Percentiles rank a stretch among this genome's conserved stretches.
Evolutionary conservation across 2,888 invertebrate species (phyloP).

Genomic region (Timema podura): DNA sequence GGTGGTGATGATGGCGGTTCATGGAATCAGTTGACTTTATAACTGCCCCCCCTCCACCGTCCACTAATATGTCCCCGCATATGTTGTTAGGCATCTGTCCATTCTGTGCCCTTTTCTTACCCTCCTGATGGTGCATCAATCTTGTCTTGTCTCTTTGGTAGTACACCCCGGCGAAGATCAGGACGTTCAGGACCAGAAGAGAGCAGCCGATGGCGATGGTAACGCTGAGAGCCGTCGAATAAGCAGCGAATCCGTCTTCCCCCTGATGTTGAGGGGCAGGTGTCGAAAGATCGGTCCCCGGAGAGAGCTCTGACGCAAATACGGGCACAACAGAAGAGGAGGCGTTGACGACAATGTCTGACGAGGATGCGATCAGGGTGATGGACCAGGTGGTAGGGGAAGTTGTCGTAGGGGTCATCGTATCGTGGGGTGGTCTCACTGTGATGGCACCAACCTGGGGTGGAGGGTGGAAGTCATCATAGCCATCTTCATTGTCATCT

Average conservation of each 20-base stretch:
- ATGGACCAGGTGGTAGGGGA: slow-evolving; percentile 36
- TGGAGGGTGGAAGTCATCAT: slow-evolving; percentile 44
- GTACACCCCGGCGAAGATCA: slow-evolving; percentile 92
- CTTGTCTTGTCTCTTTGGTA: slow-evolving; percentile 85
- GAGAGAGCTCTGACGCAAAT: slow-evolving; percentile 32
- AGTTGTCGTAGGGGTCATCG: slow-evolving; percentile 47
- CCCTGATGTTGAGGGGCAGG: slow-evolving; percentile 30
- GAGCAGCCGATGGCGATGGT: slow-evolving; percentile 95
- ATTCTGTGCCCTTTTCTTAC: slow-evolving; percentile 72
- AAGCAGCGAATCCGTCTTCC: slow-evolving; percentile 84
- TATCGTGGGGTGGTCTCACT: slow-evolving; percentile 42
- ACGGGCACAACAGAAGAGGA: slow-evolving; percentile 34
- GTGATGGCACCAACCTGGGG: slow-evolving; percentile 27
- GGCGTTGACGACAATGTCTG: slow-evolving; percentile 45
- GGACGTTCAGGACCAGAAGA: slow-evolving; percentile 81
- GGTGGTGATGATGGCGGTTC: slow-evolving; percentile 43
- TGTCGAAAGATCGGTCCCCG: slow-evolving; percentile 30
- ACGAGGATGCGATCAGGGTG: slow-evolving; percentile 39
- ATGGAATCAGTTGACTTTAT: slow-evolving; percentile 68
- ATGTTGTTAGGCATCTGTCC: slow-evolving; percentile 87
- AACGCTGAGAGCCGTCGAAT: slow-evolving; percentile 85
- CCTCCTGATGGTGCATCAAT: slow-evolving; percentile 51
- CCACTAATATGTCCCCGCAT: slow-evolving; percentile 64
- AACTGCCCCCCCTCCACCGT: slow-evolving; percentile 49
- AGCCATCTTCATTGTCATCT: slow-evolving; percentile 65